Base-by-base conservation (phyloP, 2,888 invertebrate species). In the Stenolophus ochropezus region DNA sequence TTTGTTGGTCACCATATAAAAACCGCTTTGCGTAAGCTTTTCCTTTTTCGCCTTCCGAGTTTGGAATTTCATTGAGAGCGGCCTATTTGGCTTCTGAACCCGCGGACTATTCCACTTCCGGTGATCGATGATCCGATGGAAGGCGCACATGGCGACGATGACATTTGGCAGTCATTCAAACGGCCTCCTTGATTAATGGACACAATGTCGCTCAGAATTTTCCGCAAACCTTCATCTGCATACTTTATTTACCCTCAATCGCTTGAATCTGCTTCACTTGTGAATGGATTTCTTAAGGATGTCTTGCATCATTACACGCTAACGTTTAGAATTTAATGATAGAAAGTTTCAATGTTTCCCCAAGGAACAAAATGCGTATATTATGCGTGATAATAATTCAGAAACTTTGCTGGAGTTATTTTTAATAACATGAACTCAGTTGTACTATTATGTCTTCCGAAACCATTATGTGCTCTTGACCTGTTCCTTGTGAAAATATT, bases 131-230 rank as follows among this genome's bases (percentile, higher is more conserved):
- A 33, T 16, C 14, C 18, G 5, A 0, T 21, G 4, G 25, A 21
- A 21, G 25, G 14, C 65, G 25, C 65, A 69, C 33, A 69, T 21
- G 65, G 11, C 6, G 65, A 11, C 65, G 14, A 69, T 69, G 65
- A 33, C 33, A 69, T 69, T 69, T 69, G 65, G 65, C 65, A 69
- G 65, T 69, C 65, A 33, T 27, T 69, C 65, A 69, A 69, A 16
- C 5, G 65, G 18, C 18, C 18, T 18, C 16, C 18, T 69, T 69
- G 65, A 69, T 69, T 69, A 69, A 69, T 69, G 65, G 18, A 69
- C 65, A 69, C 42, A 69, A 42, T 69, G 18, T 18, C 33, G 27
- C 18, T 8, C 18, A 69, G 65, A 69, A 33, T 69, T 33, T 69
- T 69, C 65, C 16, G 33, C 27, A 6, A 27, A 27, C 27, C 27